phyloP scores from a whole-genome alignment of 1,140 invertebrate species.

The Brachionus paranguensis region DNA sequence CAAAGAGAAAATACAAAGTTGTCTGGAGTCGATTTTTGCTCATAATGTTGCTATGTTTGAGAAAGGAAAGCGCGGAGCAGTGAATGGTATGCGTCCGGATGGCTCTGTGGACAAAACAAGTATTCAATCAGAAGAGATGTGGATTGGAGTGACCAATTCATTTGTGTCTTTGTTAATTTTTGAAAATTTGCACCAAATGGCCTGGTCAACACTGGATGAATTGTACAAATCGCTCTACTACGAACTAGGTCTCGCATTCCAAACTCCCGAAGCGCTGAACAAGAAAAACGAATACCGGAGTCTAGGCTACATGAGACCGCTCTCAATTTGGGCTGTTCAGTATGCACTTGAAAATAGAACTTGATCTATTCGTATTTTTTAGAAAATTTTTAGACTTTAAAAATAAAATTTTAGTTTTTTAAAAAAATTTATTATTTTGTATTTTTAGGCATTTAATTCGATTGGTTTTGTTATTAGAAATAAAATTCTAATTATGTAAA shows the following conservation, averaged over 20 bases:
- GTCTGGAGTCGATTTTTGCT: slow-evolving; percentile 69
- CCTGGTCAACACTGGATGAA: slow-evolving; percentile 75
- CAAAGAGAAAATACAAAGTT: slow-evolving; percentile 65
- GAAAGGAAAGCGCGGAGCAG: slow-evolving; percentile 74
- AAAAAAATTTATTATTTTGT: background rate
- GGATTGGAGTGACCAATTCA: slow-evolving; percentile 80
- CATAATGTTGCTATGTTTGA: slow-evolving; percentile 75
- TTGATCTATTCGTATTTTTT: background rate
- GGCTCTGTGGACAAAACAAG: slow-evolving; percentile 67
- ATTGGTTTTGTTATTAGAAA: background rate
- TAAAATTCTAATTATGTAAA: background rate
- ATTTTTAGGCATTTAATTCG: too few species aligned
- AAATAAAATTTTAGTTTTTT: too few species aligned
- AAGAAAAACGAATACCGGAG: slow-evolving; percentile 71
- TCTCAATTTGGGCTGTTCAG: slow-evolving; percentile 84
- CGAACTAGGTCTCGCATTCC: slow-evolving; percentile 73
- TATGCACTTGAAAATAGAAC: slow-evolving; percentile 59
- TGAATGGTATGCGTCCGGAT: slow-evolving; percentile 75
- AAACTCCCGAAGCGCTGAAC: slow-evolving; percentile 82
- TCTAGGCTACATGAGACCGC: slow-evolving; percentile 81
- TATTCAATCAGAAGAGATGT: slow-evolving; percentile 82
- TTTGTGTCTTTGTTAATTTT: slow-evolving; percentile 76
- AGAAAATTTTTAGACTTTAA: too few species aligned
- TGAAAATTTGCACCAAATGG: slow-evolving; percentile 76
- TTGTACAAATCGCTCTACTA: slow-evolving; percentile 74